phyloP scores from a whole-genome alignment of 2,888 invertebrate genomes.

The Oscheius sp. region DNA sequence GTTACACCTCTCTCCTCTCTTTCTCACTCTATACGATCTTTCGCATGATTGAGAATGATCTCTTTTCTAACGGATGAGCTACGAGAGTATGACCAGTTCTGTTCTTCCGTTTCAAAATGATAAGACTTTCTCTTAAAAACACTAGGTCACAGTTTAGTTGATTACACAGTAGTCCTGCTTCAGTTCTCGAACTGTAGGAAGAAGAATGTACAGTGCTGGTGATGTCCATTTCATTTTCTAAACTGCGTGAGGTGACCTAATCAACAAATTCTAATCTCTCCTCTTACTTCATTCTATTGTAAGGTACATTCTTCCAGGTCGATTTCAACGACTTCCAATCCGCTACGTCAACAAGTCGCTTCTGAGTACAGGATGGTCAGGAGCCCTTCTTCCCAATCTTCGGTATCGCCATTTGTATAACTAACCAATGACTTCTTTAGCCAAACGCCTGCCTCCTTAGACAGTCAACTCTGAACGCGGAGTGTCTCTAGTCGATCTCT shows the following conservation, averaged over 20 bases:
- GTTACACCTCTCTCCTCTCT: background rate
- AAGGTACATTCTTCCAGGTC: conserved; percentile 44
- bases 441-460: conserved; percentile 21
- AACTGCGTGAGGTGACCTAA: conserved; percentile 22
- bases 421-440: conserved; percentile 5
- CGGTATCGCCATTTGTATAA: conserved; percentile 2
- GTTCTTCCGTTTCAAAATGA: too few species aligned
- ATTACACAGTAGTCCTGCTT: too few species aligned
- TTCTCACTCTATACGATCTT: too few species aligned
- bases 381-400: conserved; percentile 29
- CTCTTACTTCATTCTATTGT: background rate
- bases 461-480: conserved; percentile 21
- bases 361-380: conserved; percentile 38
- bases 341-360: conserved; percentile 56
- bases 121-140: too few species aligned
- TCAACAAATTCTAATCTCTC: conserved; percentile 15
- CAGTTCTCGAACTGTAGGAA: too few species aligned
- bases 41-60: too few species aligned
- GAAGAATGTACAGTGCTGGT: too few species aligned
- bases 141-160: too few species aligned
- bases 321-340: conserved; percentile 60
- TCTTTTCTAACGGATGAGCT: too few species aligned
- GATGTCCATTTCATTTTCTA: conserved; percentile 6
- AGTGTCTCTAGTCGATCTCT: conserved; percentile 26
- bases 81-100: too few species aligned